Evolutionary conservation across 2,888 invertebrate species (phyloP).

Genomic region (Thumatha senex): DNA sequence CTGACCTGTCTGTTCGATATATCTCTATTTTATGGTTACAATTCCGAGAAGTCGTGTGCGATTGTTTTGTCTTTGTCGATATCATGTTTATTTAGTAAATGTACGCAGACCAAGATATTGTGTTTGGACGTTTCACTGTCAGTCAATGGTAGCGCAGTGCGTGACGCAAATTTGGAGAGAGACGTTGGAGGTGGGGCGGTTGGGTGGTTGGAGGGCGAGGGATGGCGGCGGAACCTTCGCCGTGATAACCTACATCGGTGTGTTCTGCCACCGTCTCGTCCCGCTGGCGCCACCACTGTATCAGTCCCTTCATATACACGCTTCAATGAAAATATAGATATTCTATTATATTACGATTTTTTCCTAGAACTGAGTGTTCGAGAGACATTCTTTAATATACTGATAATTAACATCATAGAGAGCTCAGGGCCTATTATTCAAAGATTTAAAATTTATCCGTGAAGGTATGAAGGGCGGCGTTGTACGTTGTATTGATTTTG

Average conservation of each 20-base stretch:
- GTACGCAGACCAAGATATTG: conserved; percentile 14
- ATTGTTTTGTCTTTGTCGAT: conserved; percentile 56
- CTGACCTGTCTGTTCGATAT: conserved; percentile 66
- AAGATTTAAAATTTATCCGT: background rate
- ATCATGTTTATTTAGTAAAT: conserved; percentile 25
- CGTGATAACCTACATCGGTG: conserved; percentile 68
- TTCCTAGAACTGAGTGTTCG: too few relatives aligned
- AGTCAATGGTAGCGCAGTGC: conserved; percentile 46
- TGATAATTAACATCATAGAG: background rate
- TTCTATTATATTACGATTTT: background rate
- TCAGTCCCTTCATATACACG: conserved; percentile 19
- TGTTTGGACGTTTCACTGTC: conserved; percentile 12
- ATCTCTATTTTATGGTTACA: conserved; percentile 47
- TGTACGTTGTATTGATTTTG: conserved; percentile 7
- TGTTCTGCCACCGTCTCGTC: conserved; percentile 42
- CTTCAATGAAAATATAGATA: conserved; percentile 20
- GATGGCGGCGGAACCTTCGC: conserved; percentile 59
- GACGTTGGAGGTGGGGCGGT: conserved; percentile 37
- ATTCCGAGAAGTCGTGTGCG: conserved; percentile 59
- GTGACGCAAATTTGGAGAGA: conserved; percentile 44
- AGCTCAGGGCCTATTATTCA: background rate
- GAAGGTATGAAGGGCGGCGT: background rate
- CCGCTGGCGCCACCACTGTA: conserved; percentile 34
- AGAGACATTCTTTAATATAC: conserved; percentile 1
- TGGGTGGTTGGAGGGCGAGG: conserved; percentile 45